A percentile compares a stretch with the other conserved stretches of the same genome.
phyloP scores from a whole-genome alignment of 1,140 invertebrate species.

The Melanaphis sacchari region DNA sequence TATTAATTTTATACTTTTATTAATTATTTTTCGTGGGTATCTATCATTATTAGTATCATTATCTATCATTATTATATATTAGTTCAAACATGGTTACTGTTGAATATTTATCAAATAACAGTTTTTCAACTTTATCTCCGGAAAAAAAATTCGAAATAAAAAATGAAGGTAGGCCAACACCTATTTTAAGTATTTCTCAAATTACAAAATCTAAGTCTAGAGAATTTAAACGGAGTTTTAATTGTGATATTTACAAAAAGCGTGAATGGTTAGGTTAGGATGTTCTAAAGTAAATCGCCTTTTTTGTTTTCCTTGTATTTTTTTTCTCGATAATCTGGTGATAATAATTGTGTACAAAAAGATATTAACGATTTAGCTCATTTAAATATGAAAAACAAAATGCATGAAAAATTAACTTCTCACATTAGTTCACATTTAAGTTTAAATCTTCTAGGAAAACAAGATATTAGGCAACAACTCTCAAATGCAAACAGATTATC shows the following conservation, averaged over 20 bases:
- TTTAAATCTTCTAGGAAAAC: too few relatives aligned
- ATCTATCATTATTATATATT: too few relatives aligned
- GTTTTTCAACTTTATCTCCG: neutral
- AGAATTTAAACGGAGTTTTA: neutral
- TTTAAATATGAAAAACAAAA: too few relatives aligned
- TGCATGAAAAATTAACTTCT: too few relatives aligned
- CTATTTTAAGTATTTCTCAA: neutral
- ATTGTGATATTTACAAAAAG: neutral
- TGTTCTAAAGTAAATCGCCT: neutral
- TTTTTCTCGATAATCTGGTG: too few relatives aligned
- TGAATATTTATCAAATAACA: neutral
- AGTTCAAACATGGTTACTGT: constrained; percentile 7
- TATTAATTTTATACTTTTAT: too few relatives aligned
- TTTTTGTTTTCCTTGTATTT: constrained; percentile 1
- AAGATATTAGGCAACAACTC: too few relatives aligned
- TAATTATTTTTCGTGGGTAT: too few relatives aligned
- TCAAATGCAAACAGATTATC: too few relatives aligned
- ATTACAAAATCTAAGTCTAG: neutral
- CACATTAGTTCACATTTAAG: too few relatives aligned
- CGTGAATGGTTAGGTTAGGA: neutral
- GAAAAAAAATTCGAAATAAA: constrained; percentile 14
- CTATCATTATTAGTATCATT: too few relatives aligned
- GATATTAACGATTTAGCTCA: too few relatives aligned
- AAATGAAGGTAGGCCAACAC: constrained; percentile 18
- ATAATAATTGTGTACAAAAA: neutral